A percentile compares a stretch with the other conserved stretches of the same genome.
These are phyloP conservation scores for Nothocercus nigrocapillus DNA, from an alignment of 2,113 vertebrate species.

Conservation along the genomic window DNA sequence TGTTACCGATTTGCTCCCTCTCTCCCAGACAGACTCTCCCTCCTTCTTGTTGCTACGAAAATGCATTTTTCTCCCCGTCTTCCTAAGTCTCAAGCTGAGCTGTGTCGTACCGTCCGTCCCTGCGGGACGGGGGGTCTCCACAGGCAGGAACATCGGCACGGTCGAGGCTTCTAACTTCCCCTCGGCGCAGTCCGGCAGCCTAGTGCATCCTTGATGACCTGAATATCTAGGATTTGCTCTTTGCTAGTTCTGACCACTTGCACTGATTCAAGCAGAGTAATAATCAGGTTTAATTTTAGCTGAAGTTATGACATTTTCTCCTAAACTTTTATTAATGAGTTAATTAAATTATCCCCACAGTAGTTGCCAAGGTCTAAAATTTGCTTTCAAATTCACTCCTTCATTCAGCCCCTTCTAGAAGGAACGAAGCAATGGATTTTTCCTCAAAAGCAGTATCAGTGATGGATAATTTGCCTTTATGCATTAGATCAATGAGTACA, in stretches of 20 bases:
- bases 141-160: background rate
- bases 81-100: background rate
- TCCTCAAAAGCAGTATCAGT: background rate
- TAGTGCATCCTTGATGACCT: background rate
- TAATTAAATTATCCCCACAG: background rate
- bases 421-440: background rate
- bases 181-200: background rate
- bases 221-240: background rate
- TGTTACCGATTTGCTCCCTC: fast-evolving
- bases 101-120: background rate
- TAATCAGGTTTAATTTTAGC: background rate
- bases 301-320: background rate
- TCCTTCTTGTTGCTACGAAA: background rate
- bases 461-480: conserved; percentile 43
- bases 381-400: background rate
- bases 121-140: background rate
- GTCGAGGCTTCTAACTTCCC: background rate
- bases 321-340: background rate
- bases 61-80: background rate
- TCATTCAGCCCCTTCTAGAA: background rate
- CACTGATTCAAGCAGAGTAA: background rate
- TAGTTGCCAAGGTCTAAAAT: conserved; percentile 1
- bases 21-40: background rate
- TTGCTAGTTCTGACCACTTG: background rate
- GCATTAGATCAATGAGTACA: background rate